Evolutionary conservation across 1,140 invertebrate species (phyloP), one percentile per base, ranked within the genome.

Genomic region (Lineus longissimus): DNA sequence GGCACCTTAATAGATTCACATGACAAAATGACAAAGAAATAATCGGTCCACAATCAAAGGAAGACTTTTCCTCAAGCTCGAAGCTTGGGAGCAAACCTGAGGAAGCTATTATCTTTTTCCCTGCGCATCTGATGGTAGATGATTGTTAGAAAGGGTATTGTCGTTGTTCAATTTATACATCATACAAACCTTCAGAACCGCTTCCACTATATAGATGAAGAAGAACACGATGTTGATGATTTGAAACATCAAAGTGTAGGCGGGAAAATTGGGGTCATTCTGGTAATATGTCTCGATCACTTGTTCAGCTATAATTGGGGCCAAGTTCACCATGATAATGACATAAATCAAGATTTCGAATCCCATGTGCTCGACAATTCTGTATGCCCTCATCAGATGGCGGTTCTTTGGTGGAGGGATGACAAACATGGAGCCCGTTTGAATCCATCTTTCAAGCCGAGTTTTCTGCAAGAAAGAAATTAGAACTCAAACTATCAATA

Each of bases 151-250:
- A n/a, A n/a, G n/a, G n/a, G n/a, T n/a, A n/a, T n/a, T n/a, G n/a
- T n/a, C n/a, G n/a, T n/a, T n/a, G n/a, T n/a, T n/a, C n/a, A n/a
- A n/a, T n/a, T n/a, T n/a, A n/a, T n/a, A n/a, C n/a, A n/a, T n/a
- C n/a, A n/a, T 7, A 36, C 33, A 36, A 68, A 78, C 76, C 67
- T 75, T 76, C 7, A 70, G 15, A 15, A 71, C 17, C 17, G 65
- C 69, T 63, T 77, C 76, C 15, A 74, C 22, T 13, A 75, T 64
- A 55, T 76, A 78, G 1, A 78, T 22, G 33, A 61, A 25, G 19
- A 77, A 65, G 58, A 70, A 73, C 19, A 68, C 23, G 13, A 70
- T 51, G 58, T 74, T 67, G 47, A 61, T 45, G 15, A 57, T 57
- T 15, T 43, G 27, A 40, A 67, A 56, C n/a, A 22, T 13, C 19